Evolutionary conservation across 2,888 invertebrate species (phyloP), one percentile per base, ranked within the genome.

Genomic region (Pristionchus entomophagus): DNA sequence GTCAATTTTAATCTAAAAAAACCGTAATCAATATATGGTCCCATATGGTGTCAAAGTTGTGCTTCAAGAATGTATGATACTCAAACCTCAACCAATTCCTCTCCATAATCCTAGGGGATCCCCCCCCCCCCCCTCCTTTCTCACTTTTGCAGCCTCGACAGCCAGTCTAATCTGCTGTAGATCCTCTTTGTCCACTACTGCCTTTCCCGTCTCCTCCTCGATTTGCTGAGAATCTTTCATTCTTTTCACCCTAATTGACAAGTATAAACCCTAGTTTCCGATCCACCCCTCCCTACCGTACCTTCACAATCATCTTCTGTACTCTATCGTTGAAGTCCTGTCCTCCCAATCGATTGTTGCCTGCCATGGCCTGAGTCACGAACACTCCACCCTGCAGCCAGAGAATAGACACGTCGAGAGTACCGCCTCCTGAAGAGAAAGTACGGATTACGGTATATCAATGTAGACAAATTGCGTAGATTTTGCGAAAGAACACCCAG

Each of bases 321-420:
- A 95, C 91, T 38, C 94, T 91, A 87, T 94, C 94, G 88, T 95
- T 95, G 91, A 95, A 95, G 89, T 95, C 95, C 88, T 95, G 95
- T 4, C 95, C 95, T 22, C 95, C 95, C 4, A 95, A 91, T 82
- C 94, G 94, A 89, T 95, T 95, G 90, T 95, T 95, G 65, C 94
- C 95, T 87, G 95, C 94, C 94, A 95, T 94, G 14, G 94, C 94
- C 87, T 94, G 94, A 0, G 95, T 95, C 29, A 94, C 93, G 89
- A 95, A 95, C 93, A 94, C 94, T 22, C 94, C 94, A 22, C 84
- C 69, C 89, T 95, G 95, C 35, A 95, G 93, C 91, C 93, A 94
- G 6, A 95, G 93, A 32, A 95, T 92, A 0, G 95, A 95, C 22
- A 95, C 94, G 88, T 95, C 95, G 80, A 93, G 94, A 88, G 93